These are phyloP conservation scores for Rhogogaster chlorosoma DNA, from an alignment of 2,888 invertebrate genomes.

Conservation along the genomic window DNA sequence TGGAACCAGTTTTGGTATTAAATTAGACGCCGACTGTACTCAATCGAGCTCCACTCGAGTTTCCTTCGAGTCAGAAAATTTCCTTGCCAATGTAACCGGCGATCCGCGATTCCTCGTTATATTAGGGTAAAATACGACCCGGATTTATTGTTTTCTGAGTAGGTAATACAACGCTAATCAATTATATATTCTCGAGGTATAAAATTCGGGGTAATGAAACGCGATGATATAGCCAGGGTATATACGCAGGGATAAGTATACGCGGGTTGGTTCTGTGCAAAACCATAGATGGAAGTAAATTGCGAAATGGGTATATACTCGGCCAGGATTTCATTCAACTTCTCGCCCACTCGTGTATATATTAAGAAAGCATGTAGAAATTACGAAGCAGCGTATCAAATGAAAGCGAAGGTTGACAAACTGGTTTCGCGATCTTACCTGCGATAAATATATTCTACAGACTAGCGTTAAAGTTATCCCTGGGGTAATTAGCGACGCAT, in stretches of 20 bases:
- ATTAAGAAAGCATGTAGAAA: conserved; percentile 18
- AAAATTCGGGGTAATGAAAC: not conserved
- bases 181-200: not conserved
- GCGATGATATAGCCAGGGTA: not conserved
- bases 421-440: conserved; percentile 24
- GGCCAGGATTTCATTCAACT: conserved; percentile 17
- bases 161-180: not conserved
- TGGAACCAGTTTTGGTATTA: conserved; percentile 13
- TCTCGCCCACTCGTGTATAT: not conserved
- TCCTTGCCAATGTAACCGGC: conserved; percentile 19
- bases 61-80: conserved; percentile 18
- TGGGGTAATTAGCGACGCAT: not conserved
- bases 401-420: conserved; percentile 41
- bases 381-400: not conserved
- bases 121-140: not conserved
- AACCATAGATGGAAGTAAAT: not conserved
- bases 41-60: not conserved
- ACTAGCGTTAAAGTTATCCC: not conserved
- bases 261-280: not conserved
- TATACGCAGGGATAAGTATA: not conserved
- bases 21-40: conserved; percentile 28
- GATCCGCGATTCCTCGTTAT: conserved; percentile 5
- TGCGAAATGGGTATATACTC: not conserved
- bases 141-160: not conserved
- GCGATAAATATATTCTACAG: not conserved